Base-by-base conservation (phyloP, 2,113 vertebrate species). In the Alectura lathami region DNA sequence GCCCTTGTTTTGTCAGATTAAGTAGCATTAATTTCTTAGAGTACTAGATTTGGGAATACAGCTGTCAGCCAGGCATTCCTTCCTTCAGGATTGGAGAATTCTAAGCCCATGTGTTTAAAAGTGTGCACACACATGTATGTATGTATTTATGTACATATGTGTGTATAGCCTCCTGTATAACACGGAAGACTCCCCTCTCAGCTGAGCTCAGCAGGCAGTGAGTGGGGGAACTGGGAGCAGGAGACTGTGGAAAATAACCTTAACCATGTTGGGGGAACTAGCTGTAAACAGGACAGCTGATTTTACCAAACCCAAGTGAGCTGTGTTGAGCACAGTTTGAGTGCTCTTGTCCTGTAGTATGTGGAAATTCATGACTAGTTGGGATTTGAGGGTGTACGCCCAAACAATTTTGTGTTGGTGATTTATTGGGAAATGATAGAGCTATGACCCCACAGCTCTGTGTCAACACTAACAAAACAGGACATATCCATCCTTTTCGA, bases 101-200 rank as follows among this genome's bases (percentile, higher is more conserved):
- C 75, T 43, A 68, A 68, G 47, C 17, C 20, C 11, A 1, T 75
- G 32, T 42, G 15, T 75, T 56, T 53, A 74, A 51, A 82, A 29
- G 3, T 13, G 3, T 30, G 1, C 36, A 14, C 3, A 30, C 23
- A 24, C 17, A 68, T 2, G 0, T 16, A 54, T 6, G 23, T 60
- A 63, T 2, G 0, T 17, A 47, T 5, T 3, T 57, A 29, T 26
- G 17, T 24, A 66, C 6, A 5, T 38, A 20, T 9, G 13, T 23
- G 20, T 53, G 29, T 11, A 47, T 34, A 4, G 0, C 4, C 13
- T 40, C 10, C 60, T 40, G 23, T 69, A 22, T 26, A 26, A 56
- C 42, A 64, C 73, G 47, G 42, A 2, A 59, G 6, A 53, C 9
- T 27, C 56, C 50, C 73, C 27, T 59, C 34, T 56, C 63, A 56